Evolutionary conservation across 2,888 invertebrate genomes (phyloP), one percentile per base, ranked within the genome.

Genomic region (Nesidiocoris tenuis): DNA sequence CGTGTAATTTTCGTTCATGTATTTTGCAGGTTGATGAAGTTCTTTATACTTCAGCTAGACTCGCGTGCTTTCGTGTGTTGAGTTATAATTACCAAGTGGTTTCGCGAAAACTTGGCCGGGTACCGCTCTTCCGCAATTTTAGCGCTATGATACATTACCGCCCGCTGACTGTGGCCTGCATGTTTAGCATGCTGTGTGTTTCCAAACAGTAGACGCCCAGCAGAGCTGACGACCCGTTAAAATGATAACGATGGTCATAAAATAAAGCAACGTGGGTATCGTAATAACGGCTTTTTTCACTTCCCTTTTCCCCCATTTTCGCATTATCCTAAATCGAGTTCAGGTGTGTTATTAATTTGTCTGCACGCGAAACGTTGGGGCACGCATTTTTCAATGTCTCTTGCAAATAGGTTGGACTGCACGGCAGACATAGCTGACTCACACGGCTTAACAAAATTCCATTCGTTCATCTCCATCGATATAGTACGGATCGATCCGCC

Each of bases 251-350:
- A 39, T 19, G 65, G 19, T 25, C 65, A 39, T 65, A 65, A 65
- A 65, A 65, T 65, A 65, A 65, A 65, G 39, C 65, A 39, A 39
- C 25, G 65, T n/a, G n/a, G n/a, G n/a, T 65, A 16, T 65, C 65
- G 39, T 65, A 39, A 65, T 25, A 65, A 39, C 39, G 19, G 39
- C 65, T 18, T 39, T 12, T 65, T 65, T 19, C 65, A 19, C 65
- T 39, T 39, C 39, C 25, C 12, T 65, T 39, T 65, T 65, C 18
- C 12, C 39, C 18, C 65, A 65, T 65, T 65, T 65, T 17, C 65
- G 25, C 65, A 65, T 65, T 65, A 65, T 65, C 65, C 65, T 24
- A 65, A 65, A 65, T 65, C 65, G 65, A 65, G 65, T 65, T 65
- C 39, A 65, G 65, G 2, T 17, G 19, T 39, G 39, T 65, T 65